These are phyloP conservation scores for Lichenostomus cassidix DNA, from an alignment of 2,113 vertebrate species.

Conservation along the genomic window DNA sequence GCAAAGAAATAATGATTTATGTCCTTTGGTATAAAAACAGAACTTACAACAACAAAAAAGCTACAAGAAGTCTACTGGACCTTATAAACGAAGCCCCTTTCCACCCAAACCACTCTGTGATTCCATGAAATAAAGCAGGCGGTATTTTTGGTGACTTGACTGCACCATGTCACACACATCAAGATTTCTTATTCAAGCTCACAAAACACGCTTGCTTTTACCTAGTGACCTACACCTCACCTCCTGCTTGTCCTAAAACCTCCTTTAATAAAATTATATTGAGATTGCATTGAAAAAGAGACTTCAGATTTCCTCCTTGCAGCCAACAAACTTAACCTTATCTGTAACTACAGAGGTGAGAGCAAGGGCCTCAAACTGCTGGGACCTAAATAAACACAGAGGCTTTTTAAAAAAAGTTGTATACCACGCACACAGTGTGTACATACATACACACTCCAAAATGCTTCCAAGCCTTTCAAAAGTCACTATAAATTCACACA, in stretches of 20 bases:
- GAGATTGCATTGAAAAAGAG: background rate
- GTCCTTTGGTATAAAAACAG: background rate
- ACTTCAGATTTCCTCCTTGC: background rate
- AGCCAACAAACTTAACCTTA: background rate
- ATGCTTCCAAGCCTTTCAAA: background rate
- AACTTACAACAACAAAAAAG: background rate
- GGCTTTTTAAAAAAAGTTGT: background rate
- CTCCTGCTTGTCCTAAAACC: background rate
- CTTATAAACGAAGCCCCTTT: background rate
- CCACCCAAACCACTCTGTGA: background rate
- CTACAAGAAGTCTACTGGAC: background rate
- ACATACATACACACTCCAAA: background rate
- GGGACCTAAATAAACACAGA: background rate
- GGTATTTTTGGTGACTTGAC: background rate
- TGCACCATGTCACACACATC: accelerated
- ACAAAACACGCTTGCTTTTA: accelerated
- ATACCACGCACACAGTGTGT: accelerated
- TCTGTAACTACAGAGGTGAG: background rate
- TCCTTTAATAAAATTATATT: background rate
- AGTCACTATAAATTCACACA: background rate
- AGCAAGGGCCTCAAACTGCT: background rate
- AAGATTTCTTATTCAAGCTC: background rate
- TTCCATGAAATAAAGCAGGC: background rate
- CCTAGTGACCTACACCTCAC: background rate
- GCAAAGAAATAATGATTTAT: background rate